Percentiles rank a stretch among this genome's conserved stretches.
These are phyloP conservation scores for Jordanella pulchra DNA, from an alignment of 2,797 vertebrate species.

Conservation along the genomic window DNA sequence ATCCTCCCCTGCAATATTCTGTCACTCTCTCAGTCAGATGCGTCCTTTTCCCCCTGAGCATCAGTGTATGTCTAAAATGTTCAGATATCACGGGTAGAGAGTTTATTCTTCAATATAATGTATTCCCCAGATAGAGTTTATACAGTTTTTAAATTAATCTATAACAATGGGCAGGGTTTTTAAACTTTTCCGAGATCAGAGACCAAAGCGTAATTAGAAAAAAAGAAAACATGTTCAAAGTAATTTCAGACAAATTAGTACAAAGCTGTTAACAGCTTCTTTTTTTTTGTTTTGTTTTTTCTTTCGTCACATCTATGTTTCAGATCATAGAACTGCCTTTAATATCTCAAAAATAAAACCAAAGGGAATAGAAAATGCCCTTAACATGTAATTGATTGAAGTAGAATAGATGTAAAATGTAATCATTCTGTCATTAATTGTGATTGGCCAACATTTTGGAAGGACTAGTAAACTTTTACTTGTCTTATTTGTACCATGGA, in stretches of 20 bases:
- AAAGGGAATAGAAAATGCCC: not conserved
- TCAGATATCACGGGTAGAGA: slow-evolving; percentile 19
- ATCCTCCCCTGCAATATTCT: slow-evolving; percentile 51
- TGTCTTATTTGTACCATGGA: not conserved
- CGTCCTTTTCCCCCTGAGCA: slow-evolving; percentile 13
- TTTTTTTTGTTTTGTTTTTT: not conserved
- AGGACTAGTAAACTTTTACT: not conserved
- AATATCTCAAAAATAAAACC: not conserved
- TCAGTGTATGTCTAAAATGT: slow-evolving; percentile 11
- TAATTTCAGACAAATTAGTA: not conserved
- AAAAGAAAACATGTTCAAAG: not conserved
- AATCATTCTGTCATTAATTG: not conserved
- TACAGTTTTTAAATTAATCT: not conserved
- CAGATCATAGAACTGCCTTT: not conserved
- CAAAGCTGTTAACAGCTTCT: not conserved
- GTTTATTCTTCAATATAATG: slow-evolving; percentile 23
- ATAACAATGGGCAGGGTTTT: not conserved
- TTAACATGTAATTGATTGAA: too few relatives aligned
- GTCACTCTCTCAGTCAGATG: slow-evolving; percentile 14
- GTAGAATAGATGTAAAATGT: not conserved
- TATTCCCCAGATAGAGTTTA: slow-evolving; percentile 1
- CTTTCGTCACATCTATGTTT: not conserved
- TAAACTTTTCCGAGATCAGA: slow-evolving; percentile 1
- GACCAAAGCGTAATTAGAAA: not conserved
- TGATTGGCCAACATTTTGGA: not conserved